A percentile compares a stretch with the other conserved stretches of the same genome.
Evolutionary conservation across 2,888 invertebrate genomes (phyloP).

Genomic region (Luperina nickerlii): DNA sequence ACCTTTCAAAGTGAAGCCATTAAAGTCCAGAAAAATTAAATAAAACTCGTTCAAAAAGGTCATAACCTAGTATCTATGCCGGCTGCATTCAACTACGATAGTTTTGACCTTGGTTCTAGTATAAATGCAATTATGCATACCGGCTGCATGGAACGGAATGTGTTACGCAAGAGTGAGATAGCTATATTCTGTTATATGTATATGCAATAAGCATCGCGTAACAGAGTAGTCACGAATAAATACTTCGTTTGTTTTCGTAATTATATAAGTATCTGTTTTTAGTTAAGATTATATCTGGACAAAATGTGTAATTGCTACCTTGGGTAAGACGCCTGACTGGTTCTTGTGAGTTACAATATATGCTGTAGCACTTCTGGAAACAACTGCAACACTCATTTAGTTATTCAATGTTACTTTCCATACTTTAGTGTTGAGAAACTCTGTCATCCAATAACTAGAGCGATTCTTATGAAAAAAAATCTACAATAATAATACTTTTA

Average conservation of each 20-base stretch:
- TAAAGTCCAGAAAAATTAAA: conserved; percentile 11
- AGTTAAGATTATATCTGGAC: conserved; percentile 38
- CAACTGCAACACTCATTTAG: not conserved
- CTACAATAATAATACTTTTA: conserved; percentile 88
- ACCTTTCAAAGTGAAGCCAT: conserved; percentile 1
- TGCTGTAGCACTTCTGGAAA: not conserved
- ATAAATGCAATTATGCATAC: conserved; percentile 72
- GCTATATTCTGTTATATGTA: conserved; percentile 33
- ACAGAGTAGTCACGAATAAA: conserved; percentile 49
- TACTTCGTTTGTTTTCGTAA: conserved; percentile 16
- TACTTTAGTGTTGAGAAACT: not conserved
- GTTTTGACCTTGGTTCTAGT: conserved; percentile 68
- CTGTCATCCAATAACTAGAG: not conserved
- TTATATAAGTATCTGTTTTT: conserved; percentile 27
- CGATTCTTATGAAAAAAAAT: conserved; percentile 86
- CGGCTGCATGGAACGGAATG: conserved; percentile 66
- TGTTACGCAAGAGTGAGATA: conserved; percentile 58
- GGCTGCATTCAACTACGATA: conserved; percentile 54
- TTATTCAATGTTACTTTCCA: not conserved
- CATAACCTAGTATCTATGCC: conserved; percentile 48
- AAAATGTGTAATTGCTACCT: conserved; percentile 11
- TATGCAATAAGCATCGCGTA: conserved; percentile 51
- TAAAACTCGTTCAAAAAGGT: conserved; percentile 34
- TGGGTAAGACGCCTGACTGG: not conserved
- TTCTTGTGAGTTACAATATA: not conserved